Conservation (phyloP, 2,113 vertebrate genomes). For the Anoura caudifer region DNA sequence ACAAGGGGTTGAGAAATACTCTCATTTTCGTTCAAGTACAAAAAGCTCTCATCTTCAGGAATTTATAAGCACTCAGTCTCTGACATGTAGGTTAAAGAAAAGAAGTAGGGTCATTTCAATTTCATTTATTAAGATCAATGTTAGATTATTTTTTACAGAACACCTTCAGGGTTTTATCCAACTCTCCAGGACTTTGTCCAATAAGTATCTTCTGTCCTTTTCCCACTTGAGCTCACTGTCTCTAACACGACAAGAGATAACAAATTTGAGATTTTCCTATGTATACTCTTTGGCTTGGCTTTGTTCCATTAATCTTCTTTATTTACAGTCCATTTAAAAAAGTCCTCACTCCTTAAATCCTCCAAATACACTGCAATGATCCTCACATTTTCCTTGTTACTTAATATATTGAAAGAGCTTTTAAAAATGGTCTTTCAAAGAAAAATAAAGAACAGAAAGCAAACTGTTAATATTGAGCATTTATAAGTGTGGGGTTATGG, state of each 20-base stretch:
- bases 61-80: neutral
- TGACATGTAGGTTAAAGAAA: neutral
- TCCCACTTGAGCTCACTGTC: neutral
- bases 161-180: neutral
- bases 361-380: neutral
- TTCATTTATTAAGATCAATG: neutral
- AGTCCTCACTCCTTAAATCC: neutral
- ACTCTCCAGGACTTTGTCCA: neutral
- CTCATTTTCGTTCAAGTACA: neutral
- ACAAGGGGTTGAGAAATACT: neutral
- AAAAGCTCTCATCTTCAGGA: neutral
- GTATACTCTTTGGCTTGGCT: neutral
- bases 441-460: neutral
- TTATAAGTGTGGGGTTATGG: neutral
- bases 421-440: neutral
- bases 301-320: neutral
- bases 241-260: conserved; percentile 8
- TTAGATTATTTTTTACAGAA: conserved; percentile 9
- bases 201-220: conserved; percentile 22
- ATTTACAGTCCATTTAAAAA: neutral
- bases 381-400: neutral
- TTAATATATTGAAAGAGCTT: neutral
- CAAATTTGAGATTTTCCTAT: neutral
- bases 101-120: neutral
- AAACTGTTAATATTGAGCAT: neutral